Conservation (phyloP, 2,888 invertebrate genomes). For the Alloscopus bannaensis region DNA sequence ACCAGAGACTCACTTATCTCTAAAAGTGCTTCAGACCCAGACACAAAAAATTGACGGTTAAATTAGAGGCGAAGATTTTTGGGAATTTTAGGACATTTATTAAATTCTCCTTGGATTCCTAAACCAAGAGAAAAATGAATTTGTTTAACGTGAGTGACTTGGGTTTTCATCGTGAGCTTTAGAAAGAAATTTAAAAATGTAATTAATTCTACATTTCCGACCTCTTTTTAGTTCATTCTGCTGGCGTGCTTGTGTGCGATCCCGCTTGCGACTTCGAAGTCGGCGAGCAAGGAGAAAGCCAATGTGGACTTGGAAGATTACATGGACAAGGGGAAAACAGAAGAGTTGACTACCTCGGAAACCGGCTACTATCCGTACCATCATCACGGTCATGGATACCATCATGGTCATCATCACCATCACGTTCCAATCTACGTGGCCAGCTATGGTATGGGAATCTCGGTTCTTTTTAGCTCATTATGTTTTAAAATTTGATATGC, state of each 20-base stretch:
- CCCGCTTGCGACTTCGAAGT: not conserved
- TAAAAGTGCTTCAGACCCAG: not conserved
- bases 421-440: slow-evolving; percentile 7
- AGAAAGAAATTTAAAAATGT: too few species aligned
- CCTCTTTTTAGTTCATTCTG: slow-evolving; percentile 13
- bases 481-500: slow-evolving; percentile 1
- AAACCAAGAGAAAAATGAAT: not conserved
- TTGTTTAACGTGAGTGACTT: not conserved
- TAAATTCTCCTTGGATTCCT: too few species aligned
- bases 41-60: not conserved
- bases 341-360: slow-evolving; percentile 35
- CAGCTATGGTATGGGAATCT: not conserved
- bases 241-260: not conserved
- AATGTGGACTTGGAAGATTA: slow-evolving; percentile 46
- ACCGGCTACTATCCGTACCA: slow-evolving; percentile 34
- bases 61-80: too few species aligned
- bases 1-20: not conserved
- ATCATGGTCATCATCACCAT: not conserved
- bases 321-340: slow-evolving; percentile 20
- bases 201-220: not conserved
- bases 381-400: not conserved
- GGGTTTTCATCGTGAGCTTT: not conserved
- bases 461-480: not conserved
- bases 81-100: not conserved
- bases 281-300: not conserved